Evolutionary conservation across 2,888 invertebrate genomes (phyloP).

Genomic region (Idaea aversata): DNA sequence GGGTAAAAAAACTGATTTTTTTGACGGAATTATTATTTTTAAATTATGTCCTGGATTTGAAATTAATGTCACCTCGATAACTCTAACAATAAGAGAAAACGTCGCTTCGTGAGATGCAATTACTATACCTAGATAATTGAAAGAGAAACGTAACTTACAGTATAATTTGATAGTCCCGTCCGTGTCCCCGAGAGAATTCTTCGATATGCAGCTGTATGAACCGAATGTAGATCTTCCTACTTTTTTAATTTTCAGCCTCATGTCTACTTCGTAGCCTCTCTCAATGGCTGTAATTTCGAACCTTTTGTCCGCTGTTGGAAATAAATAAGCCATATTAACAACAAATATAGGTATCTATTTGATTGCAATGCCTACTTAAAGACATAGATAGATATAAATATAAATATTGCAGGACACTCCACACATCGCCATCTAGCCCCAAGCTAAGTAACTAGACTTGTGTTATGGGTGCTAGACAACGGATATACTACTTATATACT

Average conservation of each 20-base stretch:
- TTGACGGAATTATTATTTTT: too few species aligned
- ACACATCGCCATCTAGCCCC: too few species aligned
- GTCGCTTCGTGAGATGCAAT: background rate
- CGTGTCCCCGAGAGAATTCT: constrained; percentile 87
- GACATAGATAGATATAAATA: too few species aligned
- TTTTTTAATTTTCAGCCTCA: constrained; percentile 84
- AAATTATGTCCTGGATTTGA: too few species aligned
- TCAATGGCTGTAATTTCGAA: constrained; percentile 76
- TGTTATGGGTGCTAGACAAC: too few species aligned
- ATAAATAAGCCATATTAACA: constrained; percentile 23
- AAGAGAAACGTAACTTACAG: constrained; percentile 75
- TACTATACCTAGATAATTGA: background rate
- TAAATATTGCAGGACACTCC: too few species aligned
- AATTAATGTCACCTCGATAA: too few species aligned
- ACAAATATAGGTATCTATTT: background rate
- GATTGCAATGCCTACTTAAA: background rate
- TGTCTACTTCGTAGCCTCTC: constrained; percentile 85
- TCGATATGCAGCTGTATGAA: constrained; percentile 86
- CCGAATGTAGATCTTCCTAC: constrained; percentile 82
- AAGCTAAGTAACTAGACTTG: too few species aligned
- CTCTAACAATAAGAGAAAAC: background rate
- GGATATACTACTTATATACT: too few species aligned
- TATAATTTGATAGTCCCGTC: constrained; percentile 87
- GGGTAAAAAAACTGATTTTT: too few species aligned
- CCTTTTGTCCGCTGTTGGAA: constrained; percentile 72